These are phyloP conservation scores for Drosophila paranaensis DNA, from an alignment of 2,888 invertebrate species.

Conservation along the genomic window DNA sequence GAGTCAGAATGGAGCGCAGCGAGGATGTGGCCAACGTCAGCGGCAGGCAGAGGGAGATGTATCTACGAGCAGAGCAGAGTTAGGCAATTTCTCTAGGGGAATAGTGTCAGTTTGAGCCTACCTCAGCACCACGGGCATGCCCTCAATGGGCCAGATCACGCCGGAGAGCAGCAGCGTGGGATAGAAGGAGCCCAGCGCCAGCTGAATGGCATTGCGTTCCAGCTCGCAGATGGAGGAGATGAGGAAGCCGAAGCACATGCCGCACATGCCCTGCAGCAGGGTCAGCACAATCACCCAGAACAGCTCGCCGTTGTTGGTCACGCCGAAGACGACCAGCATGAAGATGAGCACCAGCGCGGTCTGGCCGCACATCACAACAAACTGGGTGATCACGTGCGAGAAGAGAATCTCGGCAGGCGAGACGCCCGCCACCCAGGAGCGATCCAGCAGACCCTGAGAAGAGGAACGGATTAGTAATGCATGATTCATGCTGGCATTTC, in stretches of 20 bases:
- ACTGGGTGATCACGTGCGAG: conserved; percentile 97
- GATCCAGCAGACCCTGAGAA: conserved; percentile 90
- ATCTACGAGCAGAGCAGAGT: conserved; percentile 81
- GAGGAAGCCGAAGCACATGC: conserved; percentile 98
- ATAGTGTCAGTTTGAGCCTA: conserved; percentile 45
- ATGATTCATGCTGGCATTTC: background rate
- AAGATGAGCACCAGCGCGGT: conserved; percentile 95
- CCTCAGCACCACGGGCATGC: conserved; percentile 94
- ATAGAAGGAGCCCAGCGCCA: conserved; percentile 97
- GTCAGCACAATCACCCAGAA: conserved; percentile 93
- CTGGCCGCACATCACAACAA: conserved; percentile 97
- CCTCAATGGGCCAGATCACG: conserved; percentile 98
- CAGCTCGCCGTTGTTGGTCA: conserved; percentile 95
- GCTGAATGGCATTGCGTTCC: conserved; percentile 96
- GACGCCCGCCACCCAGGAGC: conserved; percentile 97
- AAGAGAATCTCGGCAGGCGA: conserved; percentile 95
- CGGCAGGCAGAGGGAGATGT: conserved; percentile 93
- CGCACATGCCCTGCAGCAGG: conserved; percentile 95
- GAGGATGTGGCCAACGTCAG: conserved; percentile 97
- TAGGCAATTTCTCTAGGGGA: background rate
- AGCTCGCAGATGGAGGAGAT: conserved; percentile 96
- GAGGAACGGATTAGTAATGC: background rate
- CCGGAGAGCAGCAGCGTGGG: conserved; percentile 96
- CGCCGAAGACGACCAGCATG: conserved; percentile 95
- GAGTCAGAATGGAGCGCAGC: conserved; percentile 92